These are phyloP conservation scores for Deilephila porcellus DNA, from an alignment of 2,888 invertebrate species.

Conservation along the genomic window DNA sequence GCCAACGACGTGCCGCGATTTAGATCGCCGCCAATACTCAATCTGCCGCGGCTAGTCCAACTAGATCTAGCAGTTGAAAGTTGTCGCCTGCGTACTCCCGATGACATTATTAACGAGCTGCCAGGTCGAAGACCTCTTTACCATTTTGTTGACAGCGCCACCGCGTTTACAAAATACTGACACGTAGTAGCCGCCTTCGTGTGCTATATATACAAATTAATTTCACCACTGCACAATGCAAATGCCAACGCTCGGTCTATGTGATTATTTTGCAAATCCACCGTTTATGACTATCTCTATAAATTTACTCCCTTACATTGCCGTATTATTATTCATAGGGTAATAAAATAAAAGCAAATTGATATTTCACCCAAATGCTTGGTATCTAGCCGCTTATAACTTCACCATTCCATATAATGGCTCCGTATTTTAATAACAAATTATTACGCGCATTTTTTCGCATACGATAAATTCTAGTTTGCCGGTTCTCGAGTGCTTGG, in stretches of 20 bases:
- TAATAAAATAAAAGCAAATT: slow-evolving; percentile 22
- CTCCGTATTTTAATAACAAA: not conserved
- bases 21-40: slow-evolving; percentile 58
- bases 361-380: not conserved
- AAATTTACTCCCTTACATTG: not conserved
- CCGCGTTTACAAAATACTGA: slow-evolving; percentile 54
- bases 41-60: slow-evolving; percentile 56
- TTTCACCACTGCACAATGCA: slow-evolving; percentile 4
- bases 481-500: not conserved
- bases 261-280: slow-evolving; percentile 35
- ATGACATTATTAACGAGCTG: slow-evolving; percentile 52
- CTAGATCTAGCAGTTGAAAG: slow-evolving; percentile 61
- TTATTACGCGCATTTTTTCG: slow-evolving; percentile 24
- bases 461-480: slow-evolving; percentile 19
- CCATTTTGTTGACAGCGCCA: slow-evolving; percentile 51
- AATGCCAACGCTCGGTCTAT: slow-evolving; percentile 4
- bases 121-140: slow-evolving; percentile 64
- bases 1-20: slow-evolving; percentile 55
- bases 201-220: slow-evolving; percentile 16
- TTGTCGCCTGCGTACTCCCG: slow-evolving; percentile 51
- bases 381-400: slow-evolving; percentile 2
- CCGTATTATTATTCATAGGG: not conserved
- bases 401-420: not conserved
- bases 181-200: slow-evolving; percentile 44
- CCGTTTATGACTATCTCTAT: slow-evolving; percentile 33